Evolutionary conservation across 1,140 invertebrate genomes (phyloP), one percentile per base, ranked within the genome.

Genomic region (Plectrocnemia conspersa): DNA sequence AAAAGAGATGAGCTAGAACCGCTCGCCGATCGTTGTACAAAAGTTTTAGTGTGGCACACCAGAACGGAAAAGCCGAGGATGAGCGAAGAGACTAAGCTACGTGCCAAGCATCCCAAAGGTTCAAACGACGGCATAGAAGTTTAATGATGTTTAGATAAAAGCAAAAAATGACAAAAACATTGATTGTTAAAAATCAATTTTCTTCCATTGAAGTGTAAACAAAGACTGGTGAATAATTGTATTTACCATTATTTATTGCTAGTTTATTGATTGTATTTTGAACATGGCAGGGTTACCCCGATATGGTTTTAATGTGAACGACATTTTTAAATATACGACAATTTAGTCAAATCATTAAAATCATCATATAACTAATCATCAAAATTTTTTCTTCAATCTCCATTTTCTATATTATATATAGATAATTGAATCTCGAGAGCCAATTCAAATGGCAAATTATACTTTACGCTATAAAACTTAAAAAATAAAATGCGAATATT

Each of bases 11-110:
- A 93, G 53, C 68, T 98, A 27, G 94, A 98, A 70, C 90, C 93
- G 0, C 77, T 91, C 59, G 93, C 93, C 2, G 85, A 91, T 56
- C 83, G 82, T 62, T 97, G 93, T 67, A 91, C 85, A 0, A 91
- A 94, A 74, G 91, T 97, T 10, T 84, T 93, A 47, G 95, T 98
- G 4, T 98, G 96, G 95, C 96, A 98, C 68, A 98, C 95, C 15
- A 79, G 93, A 65, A 97, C 95, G 21, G 89, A 94, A 70, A 84
- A 85, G 64, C 86, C 89, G 1, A 81, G 82, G 38, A 75, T 94
- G 36, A 75, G 74, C 23, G 80, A 83, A 49, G 84, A 89, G 64
- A 83, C 76, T 60, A 78, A 78, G 46, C 58, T 78, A 25, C 64
- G 54, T 18, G 65, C 67, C 25, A 73, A 77, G 58, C 68, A 70